Percentiles rank a stretch among this genome's conserved stretches.
These are phyloP conservation scores for Emydocephalus ijimae DNA, from an alignment of 2,113 vertebrate species.

Conservation along the genomic window DNA sequence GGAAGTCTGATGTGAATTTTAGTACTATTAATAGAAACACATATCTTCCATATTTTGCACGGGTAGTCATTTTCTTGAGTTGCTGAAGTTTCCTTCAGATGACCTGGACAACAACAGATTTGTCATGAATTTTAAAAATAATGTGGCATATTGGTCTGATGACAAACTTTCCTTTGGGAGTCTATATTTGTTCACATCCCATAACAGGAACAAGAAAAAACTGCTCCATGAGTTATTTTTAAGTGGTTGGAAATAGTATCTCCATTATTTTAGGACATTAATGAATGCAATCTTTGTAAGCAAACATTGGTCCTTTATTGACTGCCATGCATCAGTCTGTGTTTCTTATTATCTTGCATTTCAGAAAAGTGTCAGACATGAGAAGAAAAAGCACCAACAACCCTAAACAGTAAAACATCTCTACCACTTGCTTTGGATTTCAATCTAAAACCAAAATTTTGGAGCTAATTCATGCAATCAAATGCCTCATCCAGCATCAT, in stretches of 20 bases:
- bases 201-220: conserved; percentile 72
- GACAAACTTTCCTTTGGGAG: conserved; percentile 63
- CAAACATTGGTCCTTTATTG: conserved; percentile 66
- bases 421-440: conserved; percentile 40
- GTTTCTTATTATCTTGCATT: conserved; percentile 46
- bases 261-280: conserved; percentile 70
- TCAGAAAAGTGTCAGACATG: conserved; percentile 50
- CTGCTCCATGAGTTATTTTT: conserved; percentile 71
- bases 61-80: conserved; percentile 28
- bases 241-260: conserved; percentile 68
- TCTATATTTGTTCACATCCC: conserved; percentile 68
- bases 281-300: conserved; percentile 61
- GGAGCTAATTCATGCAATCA: not conserved
- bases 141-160: conserved; percentile 55
- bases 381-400: too few relatives aligned
- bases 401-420: conserved; percentile 31
- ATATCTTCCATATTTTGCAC: conserved; percentile 22
- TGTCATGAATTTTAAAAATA: conserved; percentile 60
- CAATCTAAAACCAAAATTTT: conserved; percentile 25
- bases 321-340: conserved; percentile 59
- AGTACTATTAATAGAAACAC: conserved; percentile 3
- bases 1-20: not conserved
- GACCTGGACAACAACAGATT: conserved; percentile 57
- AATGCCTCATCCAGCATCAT: not conserved
- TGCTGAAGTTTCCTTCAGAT: conserved; percentile 43